Evolutionary conservation across 1,140 invertebrate genomes (phyloP).

Genomic region (Heliconius eleuchia): DNA sequence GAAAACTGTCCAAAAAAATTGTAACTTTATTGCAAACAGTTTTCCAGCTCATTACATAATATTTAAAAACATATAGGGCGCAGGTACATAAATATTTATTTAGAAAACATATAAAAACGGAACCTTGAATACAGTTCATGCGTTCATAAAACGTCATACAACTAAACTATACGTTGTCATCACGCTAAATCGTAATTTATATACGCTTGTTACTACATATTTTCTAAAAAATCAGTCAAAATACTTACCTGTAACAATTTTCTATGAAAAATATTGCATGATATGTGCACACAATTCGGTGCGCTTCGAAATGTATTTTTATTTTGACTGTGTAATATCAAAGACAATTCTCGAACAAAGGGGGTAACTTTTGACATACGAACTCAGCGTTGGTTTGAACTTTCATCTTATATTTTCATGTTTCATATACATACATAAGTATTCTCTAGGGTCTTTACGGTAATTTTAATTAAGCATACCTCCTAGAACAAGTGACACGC

Average conservation of each 20-base stretch:
- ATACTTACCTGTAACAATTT: too few species aligned
- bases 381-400: constrained; percentile 41
- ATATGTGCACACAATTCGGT: not conserved
- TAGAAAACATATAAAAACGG: too few species aligned
- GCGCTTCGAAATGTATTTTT: not conserved
- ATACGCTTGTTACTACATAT: too few species aligned
- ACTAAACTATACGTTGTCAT: too few species aligned
- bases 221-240: too few species aligned
- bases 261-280: not conserved
- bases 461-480: constrained; percentile 76
- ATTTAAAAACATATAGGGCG: too few species aligned
- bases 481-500: constrained; percentile 55
- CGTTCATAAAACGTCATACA: too few species aligned
- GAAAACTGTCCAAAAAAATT: not conserved
- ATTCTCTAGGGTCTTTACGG: constrained; percentile 51
- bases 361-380: constrained; percentile 18
- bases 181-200: too few species aligned
- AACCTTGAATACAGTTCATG: too few species aligned
- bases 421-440: constrained; percentile 46
- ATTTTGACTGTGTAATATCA: not conserved
- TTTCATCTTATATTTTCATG: constrained; percentile 36
- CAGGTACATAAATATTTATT: too few species aligned
- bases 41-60: too few species aligned
- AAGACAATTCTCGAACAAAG: constrained; percentile 12
- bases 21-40: not conserved